Evolutionary conservation across 2,113 vertebrate genomes (phyloP).

Genomic region (Centrocercus urophasianus): DNA sequence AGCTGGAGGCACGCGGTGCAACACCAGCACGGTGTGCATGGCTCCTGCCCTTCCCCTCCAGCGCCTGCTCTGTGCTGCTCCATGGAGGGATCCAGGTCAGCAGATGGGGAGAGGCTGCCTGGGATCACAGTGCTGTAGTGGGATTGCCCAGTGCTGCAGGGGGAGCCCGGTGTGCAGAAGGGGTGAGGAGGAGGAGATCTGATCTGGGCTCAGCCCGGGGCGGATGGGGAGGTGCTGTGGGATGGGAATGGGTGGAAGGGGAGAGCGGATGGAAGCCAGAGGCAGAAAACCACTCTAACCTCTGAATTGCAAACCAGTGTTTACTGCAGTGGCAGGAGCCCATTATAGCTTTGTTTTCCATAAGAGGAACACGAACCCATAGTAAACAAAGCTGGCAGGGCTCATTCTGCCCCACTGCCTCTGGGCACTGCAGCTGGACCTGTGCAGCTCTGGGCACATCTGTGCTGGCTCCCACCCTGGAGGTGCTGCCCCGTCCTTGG

Average conservation of each 20-base stretch:
- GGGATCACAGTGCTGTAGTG: not conserved
- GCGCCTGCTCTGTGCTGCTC: not conserved
- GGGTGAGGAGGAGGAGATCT: not conserved
- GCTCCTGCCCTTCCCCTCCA: rapidly evolving
- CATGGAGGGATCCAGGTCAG: not conserved
- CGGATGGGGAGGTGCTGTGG: not conserved
- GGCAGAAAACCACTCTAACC: constrained; percentile 13
- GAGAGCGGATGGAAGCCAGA: not conserved
- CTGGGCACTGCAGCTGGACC: not conserved
- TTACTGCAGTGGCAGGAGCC: not conserved
- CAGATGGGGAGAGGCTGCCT: not conserved
- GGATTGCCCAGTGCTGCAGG: not conserved
- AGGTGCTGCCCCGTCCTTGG: not conserved
- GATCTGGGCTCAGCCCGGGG: not conserved
- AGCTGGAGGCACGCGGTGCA: rapidly evolving
- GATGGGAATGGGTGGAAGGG: not conserved
- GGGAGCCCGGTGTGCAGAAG: not conserved
- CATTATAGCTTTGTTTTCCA: not conserved
- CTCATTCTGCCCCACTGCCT: too few relatives aligned
- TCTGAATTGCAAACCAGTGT: not conserved
- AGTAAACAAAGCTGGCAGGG: not conserved
- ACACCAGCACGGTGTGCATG: not conserved
- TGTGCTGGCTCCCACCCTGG: not conserved
- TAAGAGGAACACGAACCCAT: not conserved
- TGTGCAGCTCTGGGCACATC: rapidly evolving